These are phyloP conservation scores for Neodontobutis hainanensis DNA, from an alignment of 2,113 vertebrate species.

Conservation along the genomic window DNA sequence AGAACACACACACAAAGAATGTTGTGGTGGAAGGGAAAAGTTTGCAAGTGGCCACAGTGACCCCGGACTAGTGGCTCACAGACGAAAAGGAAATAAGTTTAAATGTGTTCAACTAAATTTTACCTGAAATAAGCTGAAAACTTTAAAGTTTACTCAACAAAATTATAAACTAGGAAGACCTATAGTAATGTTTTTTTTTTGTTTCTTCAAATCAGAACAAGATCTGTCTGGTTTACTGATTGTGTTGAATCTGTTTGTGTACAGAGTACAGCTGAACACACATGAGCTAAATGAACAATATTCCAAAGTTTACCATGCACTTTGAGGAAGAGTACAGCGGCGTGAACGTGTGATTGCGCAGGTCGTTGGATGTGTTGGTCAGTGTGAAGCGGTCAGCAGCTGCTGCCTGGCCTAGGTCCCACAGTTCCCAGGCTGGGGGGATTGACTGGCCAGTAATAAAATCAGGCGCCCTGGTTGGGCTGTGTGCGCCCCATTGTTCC, in stretches of 20 bases:
- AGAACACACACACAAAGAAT: slow-evolving; percentile 66
- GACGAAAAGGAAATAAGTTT: neutral
- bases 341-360: slow-evolving; percentile 55
- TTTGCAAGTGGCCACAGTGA: slow-evolving; percentile 72
- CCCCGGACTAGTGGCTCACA: slow-evolving; percentile 33
- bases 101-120: slow-evolving; percentile 14
- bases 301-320: slow-evolving; percentile 30
- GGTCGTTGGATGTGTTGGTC: slow-evolving; percentile 75
- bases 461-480: slow-evolving; percentile 96
- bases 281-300: neutral
- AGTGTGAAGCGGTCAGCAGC: slow-evolving; percentile 89
- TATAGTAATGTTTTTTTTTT: no score
- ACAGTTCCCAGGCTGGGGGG: slow-evolving; percentile 96
- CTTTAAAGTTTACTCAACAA: slow-evolving; percentile 1
- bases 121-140: slow-evolving; percentile 27
- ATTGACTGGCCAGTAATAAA: slow-evolving; percentile 99
- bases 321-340: slow-evolving; percentile 65
- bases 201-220: no score
- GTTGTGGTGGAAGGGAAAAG: slow-evolving; percentile 67
- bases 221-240: no score
- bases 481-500: slow-evolving; percentile 95
- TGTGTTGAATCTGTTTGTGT: no score
- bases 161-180: neutral
- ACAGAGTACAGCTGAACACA: neutral
- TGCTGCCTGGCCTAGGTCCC: slow-evolving; percentile 94